phyloP scores from a whole-genome alignment of 2,797 vertebrate genomes.

The Morus bassanus region DNA sequence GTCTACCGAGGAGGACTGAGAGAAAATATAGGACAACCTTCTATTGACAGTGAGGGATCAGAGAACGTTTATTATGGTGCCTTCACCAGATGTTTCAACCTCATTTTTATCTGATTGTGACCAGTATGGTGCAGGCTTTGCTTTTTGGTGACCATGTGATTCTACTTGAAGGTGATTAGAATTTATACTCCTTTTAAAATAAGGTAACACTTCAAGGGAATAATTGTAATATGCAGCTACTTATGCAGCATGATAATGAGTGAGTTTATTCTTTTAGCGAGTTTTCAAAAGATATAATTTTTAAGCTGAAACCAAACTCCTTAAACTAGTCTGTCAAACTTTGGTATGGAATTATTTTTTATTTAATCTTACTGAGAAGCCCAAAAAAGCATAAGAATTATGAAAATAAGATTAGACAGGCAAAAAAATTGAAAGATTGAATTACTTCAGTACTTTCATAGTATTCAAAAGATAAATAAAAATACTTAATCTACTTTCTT shows the following conservation, averaged over 20 bases:
- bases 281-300: background rate
- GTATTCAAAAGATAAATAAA: background rate
- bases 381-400: background rate
- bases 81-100: background rate
- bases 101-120: background rate
- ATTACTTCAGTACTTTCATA: background rate
- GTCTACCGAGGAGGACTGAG: background rate
- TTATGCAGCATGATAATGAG: background rate
- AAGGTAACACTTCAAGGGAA: background rate
- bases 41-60: background rate
- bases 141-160: background rate
- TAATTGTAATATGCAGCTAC: background rate
- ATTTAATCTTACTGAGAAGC: background rate
- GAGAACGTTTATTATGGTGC: background rate
- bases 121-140: background rate
- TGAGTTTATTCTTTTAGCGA: slow-evolving; percentile 5
- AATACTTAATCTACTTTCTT: background rate
- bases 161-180: background rate
- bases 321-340: slow-evolving; percentile 15
- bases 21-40: background rate
- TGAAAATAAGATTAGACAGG: background rate
- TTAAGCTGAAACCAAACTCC: background rate
- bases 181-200: background rate
- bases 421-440: background rate
- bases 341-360: background rate